Conservation (phyloP, 2,888 invertebrate species). For the Pediacus dermestoides region DNA sequence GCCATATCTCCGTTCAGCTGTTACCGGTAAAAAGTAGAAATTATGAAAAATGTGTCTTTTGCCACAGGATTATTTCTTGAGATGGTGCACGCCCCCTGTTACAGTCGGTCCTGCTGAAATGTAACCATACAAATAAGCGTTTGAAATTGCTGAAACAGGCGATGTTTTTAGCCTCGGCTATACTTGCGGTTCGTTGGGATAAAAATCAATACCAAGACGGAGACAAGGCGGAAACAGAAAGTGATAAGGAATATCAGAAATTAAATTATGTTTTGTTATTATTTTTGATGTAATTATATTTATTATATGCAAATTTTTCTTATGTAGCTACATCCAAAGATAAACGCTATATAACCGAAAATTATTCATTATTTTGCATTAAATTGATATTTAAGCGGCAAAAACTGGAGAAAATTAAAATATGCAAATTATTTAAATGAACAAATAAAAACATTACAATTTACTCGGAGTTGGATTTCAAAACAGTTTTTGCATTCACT, state of each 20-base stretch:
- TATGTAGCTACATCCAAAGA: no score
- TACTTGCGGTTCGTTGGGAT: conserved; percentile 44
- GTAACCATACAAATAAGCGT: conserved; percentile 16
- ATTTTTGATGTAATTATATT: conserved; percentile 18
- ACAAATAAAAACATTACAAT: no score
- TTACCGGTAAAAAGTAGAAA: conserved; percentile 33
- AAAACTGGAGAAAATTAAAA: no score
- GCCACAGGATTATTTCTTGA: conserved; percentile 38
- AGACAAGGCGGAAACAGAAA: conserved; percentile 39
- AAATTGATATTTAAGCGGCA: no score
- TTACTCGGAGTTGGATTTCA: no score
- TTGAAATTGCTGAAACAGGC: conserved; percentile 15
- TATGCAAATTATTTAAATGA: no score
- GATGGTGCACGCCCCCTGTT: conserved; percentile 36
- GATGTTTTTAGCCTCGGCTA: conserved; percentile 38
- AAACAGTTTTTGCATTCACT: no score
- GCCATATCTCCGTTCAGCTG: conserved; percentile 29
- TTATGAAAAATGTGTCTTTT: conserved; percentile 42
- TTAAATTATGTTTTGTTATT: conserved; percentile 31
- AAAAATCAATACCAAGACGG: conserved; percentile 39
- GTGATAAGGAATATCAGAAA: conserved; percentile 35
- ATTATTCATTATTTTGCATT: no score
- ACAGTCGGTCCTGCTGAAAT: conserved; percentile 24
- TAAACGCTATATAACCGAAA: no score
- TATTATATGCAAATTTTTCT: no score